Conservation (phyloP, 1,140 invertebrate genomes). For the Tetramorium simillimum region DNA sequence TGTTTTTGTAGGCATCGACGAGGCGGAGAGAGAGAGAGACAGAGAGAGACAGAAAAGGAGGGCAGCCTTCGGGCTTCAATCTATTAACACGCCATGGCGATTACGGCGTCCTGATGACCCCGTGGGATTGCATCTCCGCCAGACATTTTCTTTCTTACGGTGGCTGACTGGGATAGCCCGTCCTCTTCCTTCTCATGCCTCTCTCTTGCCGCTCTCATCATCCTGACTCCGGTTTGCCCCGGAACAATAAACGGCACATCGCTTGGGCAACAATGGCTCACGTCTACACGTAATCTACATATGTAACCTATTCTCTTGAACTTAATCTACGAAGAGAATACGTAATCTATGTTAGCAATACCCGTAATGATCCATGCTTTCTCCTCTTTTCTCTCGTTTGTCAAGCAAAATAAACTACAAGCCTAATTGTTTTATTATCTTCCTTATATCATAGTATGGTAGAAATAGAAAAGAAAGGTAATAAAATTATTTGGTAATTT, state of each 20-base stretch:
- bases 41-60: slow-evolving; percentile 10
- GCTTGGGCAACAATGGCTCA: slow-evolving; percentile 35
- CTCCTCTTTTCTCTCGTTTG: slow-evolving; percentile 17
- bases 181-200: not conserved
- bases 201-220: not conserved
- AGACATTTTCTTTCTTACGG: slow-evolving; percentile 40
- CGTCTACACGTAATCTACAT: slow-evolving; percentile 21
- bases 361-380: not conserved
- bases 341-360: slow-evolving; percentile 3
- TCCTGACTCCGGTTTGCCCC: not conserved
- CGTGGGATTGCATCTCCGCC: slow-evolving; percentile 59
- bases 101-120: slow-evolving; percentile 60
- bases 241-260: slow-evolving; percentile 40
- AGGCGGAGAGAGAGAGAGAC: slow-evolving; percentile 13
- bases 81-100: slow-evolving; percentile 72
- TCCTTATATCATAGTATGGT: not conserved
- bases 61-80: slow-evolving; percentile 67
- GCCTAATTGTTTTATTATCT: not conserved
- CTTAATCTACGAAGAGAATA: not conserved
- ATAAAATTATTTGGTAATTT: not conserved
- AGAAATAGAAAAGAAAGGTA: not conserved
- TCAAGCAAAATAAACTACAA: not conserved
- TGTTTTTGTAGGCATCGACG: slow-evolving; percentile 31
- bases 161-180: slow-evolving; percentile 8
- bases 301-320: slow-evolving; percentile 25